phyloP scores from a whole-genome alignment of 2,888 invertebrate species.

The Lamellibrachia columna region DNA sequence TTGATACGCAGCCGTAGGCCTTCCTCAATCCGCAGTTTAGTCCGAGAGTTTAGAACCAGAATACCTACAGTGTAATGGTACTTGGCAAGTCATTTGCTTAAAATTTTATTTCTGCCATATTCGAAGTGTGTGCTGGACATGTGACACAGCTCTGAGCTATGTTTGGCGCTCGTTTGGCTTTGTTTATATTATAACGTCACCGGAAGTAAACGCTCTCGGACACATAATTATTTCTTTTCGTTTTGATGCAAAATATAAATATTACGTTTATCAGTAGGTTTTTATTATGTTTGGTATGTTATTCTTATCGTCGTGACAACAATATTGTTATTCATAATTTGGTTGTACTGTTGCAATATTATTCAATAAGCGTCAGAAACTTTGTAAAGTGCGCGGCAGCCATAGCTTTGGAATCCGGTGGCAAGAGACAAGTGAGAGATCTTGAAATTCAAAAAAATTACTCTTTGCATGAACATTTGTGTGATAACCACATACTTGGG shows the following conservation, averaged over 20 bases:
- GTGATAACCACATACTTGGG: not conserved
- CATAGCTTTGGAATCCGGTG: conserved; percentile 16
- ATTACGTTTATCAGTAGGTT: not conserved
- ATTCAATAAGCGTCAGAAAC: not conserved
- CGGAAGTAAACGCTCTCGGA: not conserved
- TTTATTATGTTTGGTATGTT: not conserved
- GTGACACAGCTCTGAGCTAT: not conserved
- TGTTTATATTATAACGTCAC: not conserved
- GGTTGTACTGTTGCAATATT: not conserved
- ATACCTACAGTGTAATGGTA: too few species aligned
- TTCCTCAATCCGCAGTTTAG: too few species aligned
- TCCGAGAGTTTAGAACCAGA: too few species aligned
- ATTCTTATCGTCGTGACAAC: not conserved
- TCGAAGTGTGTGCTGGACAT: not conserved
- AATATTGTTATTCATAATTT: not conserved
- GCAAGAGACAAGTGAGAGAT: conserved; percentile 16
- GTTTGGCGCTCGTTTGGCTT: conserved; percentile 6
- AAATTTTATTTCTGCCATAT: not conserved
- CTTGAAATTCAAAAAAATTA: not conserved
- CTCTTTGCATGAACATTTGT: not conserved
- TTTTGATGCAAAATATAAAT: not conserved
- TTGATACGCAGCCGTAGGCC: too few species aligned
- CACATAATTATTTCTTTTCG: not conserved
- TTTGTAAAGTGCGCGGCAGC: not conserved
- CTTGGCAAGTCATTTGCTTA: not conserved